Evolutionary conservation across 1,140 invertebrate species (phyloP).

Genomic region (Augochlora pura): DNA sequence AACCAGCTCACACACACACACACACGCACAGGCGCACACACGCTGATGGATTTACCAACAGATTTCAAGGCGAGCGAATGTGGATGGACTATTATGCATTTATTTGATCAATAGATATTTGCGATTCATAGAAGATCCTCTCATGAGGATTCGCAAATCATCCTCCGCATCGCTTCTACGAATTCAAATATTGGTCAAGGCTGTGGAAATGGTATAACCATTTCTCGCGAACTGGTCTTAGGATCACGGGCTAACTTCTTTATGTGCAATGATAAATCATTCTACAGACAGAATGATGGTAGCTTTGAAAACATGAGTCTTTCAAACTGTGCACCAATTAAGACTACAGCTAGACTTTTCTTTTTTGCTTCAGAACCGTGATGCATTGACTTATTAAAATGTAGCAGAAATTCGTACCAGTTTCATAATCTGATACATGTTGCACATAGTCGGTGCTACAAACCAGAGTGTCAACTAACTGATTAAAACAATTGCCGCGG

Average conservation of each 20-base stretch:
- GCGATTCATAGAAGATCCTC: background rate
- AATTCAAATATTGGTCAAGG: slow-evolving; percentile 14
- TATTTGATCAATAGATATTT: background rate
- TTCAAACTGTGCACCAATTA: background rate
- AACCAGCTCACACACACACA: background rate
- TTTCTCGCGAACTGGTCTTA: background rate
- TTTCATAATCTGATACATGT: too few species aligned
- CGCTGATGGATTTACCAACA: background rate
- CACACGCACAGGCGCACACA: too few species aligned
- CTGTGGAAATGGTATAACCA: background rate
- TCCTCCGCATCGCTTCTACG: background rate
- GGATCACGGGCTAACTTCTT: background rate
- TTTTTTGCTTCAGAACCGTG: background rate
- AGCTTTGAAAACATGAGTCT: background rate
- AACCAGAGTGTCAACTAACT: background rate
- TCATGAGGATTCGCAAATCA: too few species aligned
- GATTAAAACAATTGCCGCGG: background rate
- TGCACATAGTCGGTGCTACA: too few species aligned
- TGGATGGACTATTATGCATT: background rate
- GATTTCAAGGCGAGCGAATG: background rate
- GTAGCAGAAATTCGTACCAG: too few species aligned
- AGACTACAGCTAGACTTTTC: background rate
- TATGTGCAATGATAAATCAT: background rate
- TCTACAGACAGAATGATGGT: background rate
- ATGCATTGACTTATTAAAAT: background rate